Evolutionary conservation across 2,888 invertebrate genomes (phyloP), one percentile per base, ranked within the genome.

Genomic region (Epinotia demarniana): DNA sequence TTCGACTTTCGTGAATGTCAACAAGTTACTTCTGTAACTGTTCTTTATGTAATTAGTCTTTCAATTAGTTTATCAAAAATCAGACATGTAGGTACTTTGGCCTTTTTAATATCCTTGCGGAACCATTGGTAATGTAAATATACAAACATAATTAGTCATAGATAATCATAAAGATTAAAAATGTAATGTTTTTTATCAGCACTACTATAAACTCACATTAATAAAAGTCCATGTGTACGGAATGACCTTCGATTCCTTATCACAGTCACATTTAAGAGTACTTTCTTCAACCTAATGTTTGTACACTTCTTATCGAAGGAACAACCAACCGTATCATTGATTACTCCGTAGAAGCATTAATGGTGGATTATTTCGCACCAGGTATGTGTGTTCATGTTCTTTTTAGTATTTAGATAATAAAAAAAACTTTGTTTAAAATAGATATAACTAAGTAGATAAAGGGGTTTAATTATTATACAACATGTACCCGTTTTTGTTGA

Each of bases 261-360:
- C 58, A 67, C 33, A 66, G 16, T 67, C 66, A 64, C 64, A 67
- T 53, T 49, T 66, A 12, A 62, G n/a, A 61, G 67, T 69, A 69
- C 61, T 58, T 68, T 68, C 57, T 60, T 53, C n/a, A 6, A 55
- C 23, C 39, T 46, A 69, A 69, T 69, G 46, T 60, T 69, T 46
- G 58, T 68, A 58, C n/a, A 49, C 5, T 23, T 46, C 69, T 69
- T 69, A 69, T 69, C 69, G 46, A 11, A 55, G 66, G 11, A 23
- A 46, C 43, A 23, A 69, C 23, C 43, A 16, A 43, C 43, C 69
- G 58, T 69, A 57, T 69, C 69, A 69, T 69, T 60, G 69, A 69
- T 67, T 67, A 67, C 39, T 55, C 58, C 46, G 23, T 69, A 69
- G 23, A 68, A 69, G 27, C 58, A 43, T 69, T 27, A 46, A 69